Evolutionary conservation across 2,113 vertebrate species (phyloP).

Genomic region (Pitta sordida): DNA sequence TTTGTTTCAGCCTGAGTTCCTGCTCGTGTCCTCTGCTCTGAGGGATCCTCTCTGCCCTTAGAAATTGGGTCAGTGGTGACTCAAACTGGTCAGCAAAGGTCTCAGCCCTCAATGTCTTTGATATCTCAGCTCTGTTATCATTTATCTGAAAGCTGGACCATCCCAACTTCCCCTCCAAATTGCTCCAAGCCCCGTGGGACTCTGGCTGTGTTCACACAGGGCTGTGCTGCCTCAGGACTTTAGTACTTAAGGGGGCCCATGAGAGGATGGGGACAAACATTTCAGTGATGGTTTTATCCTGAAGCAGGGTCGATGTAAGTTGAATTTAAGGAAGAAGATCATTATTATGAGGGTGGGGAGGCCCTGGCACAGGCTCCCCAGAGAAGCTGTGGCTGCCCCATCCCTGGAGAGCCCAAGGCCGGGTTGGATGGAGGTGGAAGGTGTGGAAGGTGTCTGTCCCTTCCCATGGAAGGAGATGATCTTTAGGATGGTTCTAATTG

Average conservation of each 20-base stretch:
- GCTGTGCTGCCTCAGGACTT: not conserved
- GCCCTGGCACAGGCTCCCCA: not conserved
- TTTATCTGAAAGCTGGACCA: not conserved
- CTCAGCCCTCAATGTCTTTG: not conserved
- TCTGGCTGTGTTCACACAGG: not conserved
- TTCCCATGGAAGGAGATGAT: not conserved
- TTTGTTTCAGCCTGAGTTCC: not conserved
- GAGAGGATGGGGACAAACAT: not conserved
- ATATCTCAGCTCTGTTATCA: not conserved
- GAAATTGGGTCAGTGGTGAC: not conserved
- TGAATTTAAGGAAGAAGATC: not conserved
- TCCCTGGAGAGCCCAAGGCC: not conserved
- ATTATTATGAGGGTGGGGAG: not conserved
- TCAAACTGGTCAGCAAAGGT: not conserved
- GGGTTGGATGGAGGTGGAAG: not conserved
- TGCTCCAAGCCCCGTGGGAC: accelerated
- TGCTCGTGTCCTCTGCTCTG: not conserved
- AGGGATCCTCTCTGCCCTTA: not conserved
- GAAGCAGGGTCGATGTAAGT: not conserved
- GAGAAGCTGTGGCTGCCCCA: not conserved
- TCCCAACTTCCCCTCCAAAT: not conserved
- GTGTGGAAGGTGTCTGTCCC: not conserved
- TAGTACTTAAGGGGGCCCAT: not conserved
- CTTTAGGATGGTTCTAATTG: not conserved
- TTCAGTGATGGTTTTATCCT: not conserved